phyloP scores from a whole-genome alignment of 2,888 invertebrate genomes.

The Tiliacea aurago region DNA sequence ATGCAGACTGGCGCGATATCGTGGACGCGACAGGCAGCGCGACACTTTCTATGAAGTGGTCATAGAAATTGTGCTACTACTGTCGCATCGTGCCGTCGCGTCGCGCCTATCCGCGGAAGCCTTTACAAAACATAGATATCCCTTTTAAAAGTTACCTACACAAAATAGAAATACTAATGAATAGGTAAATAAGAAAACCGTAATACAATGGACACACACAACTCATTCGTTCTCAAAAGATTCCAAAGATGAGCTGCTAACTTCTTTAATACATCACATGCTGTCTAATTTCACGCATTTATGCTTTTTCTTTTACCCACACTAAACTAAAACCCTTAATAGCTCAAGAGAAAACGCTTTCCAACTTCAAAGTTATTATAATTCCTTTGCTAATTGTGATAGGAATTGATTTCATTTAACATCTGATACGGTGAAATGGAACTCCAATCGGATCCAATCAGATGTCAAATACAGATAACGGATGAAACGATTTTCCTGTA shows the following conservation, averaged over 20 bases:
- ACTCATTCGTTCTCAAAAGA: slow-evolving; percentile 63
- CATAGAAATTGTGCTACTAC: too few relatives aligned
- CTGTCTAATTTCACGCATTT: slow-evolving; percentile 72
- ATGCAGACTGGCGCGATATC: too few relatives aligned
- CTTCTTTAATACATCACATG: slow-evolving; percentile 72
- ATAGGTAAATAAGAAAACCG: neutral
- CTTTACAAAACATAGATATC: neutral
- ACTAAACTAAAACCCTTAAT: slow-evolving; percentile 12
- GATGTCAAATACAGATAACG: slow-evolving; percentile 16
- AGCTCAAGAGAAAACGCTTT: slow-evolving; percentile 10
- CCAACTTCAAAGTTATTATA: neutral
- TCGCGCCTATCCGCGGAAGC: too few relatives aligned
- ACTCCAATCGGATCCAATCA: too few relatives aligned
- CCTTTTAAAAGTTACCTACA: too few relatives aligned
- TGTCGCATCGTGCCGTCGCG: too few relatives aligned
- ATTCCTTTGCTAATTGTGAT: slow-evolving; percentile 5
- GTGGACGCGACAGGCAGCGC: too few relatives aligned
- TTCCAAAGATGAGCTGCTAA: slow-evolving; percentile 72
- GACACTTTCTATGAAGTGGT: too few relatives aligned
- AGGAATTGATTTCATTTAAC: slow-evolving; percentile 26
- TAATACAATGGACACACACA: slow-evolving; percentile 65
- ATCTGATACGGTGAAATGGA: slow-evolving; percentile 22
- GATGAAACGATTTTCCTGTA: slow-evolving; percentile 43
- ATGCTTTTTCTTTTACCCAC: slow-evolving; percentile 62
- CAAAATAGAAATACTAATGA: neutral